Evolutionary conservation across 2,888 invertebrate species (phyloP), one percentile per base, ranked within the genome.

Genomic region (Petrolisthes cinctipes): DNA sequence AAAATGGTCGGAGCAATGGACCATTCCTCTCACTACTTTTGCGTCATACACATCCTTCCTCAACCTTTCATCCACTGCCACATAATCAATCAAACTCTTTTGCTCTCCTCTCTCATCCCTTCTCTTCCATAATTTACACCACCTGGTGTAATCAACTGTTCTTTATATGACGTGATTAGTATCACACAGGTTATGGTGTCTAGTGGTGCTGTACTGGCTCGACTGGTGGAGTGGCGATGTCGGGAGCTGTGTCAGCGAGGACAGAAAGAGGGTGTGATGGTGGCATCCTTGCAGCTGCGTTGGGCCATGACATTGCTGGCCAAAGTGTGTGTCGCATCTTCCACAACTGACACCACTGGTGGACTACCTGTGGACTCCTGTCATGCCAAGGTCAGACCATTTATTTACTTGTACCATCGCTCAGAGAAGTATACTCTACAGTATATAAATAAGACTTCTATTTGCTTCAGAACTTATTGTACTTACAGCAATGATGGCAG

Each of bases 201-300:
- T n/a, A n/a, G 71, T n/a, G 71, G 14, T 14, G 71, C 71, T 6
- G 71, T 20, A n/a, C 20, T 71, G 11, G 20, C 6, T 14, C 6
- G 71, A n/a, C 71, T 71, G 71, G 71, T 71, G 71, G n/a, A 6
- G n/a, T 71, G 71, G 71, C 71, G 71, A n/a, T 71, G 71, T 71
- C n/a, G 4, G 20, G n/a, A 71, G 71, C n/a, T 71, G 71, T n/a
- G 71, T 71, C n/a, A 71, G n/a, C 11, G n/a, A 6, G 20, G 71
- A 6, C 71, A 71, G 20, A 14, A n/a, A 6, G 71, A n/a, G 71
- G 6, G 71, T 71, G n/a, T 71, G n/a, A 71, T 6, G 11, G 71
- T 71, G 14, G 14, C 20, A n/a, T 71, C n/a, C 20, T 20, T 17
- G 6, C 71, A 71, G 71, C 71, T 71, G n/a, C 71, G 71, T 71